Conservation (phyloP, 2,113 vertebrate genomes). For the Pao palembangensis region DNA sequence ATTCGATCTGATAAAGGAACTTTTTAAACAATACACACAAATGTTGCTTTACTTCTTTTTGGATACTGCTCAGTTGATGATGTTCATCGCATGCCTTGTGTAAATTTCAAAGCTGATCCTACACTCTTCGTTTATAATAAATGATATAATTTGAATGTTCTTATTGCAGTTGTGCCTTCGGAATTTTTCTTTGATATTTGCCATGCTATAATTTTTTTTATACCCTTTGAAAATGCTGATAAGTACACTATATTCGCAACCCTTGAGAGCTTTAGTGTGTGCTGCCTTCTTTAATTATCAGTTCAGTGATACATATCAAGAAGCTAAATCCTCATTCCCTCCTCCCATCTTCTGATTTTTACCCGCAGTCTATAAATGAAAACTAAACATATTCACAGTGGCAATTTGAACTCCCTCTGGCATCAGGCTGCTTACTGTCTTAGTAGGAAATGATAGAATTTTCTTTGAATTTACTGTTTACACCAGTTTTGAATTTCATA, state of each 20-base stretch:
- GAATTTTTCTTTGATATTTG: too few species aligned
- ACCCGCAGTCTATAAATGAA: conserved; percentile 9
- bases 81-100: too few species aligned
- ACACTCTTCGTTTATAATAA: too few species aligned
- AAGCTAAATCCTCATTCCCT: conserved; percentile 22
- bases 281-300: neutral
- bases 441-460: conserved; percentile 6
- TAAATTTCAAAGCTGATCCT: too few species aligned
- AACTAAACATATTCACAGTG: conserved; percentile 23
- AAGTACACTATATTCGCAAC: too few species aligned
- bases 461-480: conserved; percentile 7
- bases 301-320: conserved; percentile 16
- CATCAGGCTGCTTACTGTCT: conserved; percentile 17
- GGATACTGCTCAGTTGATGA: too few species aligned
- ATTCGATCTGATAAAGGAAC: neutral
- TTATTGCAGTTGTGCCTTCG: too few species aligned
- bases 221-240: too few species aligned
- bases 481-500: neutral
- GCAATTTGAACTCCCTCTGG: conserved; percentile 17
- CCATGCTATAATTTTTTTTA: too few species aligned
- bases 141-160: too few species aligned
- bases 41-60: neutral
- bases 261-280: neutral
- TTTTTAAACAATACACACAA: neutral
- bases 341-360: conserved; percentile 16